A percentile compares a stretch with the other conserved stretches of the same genome.
Evolutionary conservation across 2,888 invertebrate genomes (phyloP).

Genomic region (Stegophylla sp.): DNA sequence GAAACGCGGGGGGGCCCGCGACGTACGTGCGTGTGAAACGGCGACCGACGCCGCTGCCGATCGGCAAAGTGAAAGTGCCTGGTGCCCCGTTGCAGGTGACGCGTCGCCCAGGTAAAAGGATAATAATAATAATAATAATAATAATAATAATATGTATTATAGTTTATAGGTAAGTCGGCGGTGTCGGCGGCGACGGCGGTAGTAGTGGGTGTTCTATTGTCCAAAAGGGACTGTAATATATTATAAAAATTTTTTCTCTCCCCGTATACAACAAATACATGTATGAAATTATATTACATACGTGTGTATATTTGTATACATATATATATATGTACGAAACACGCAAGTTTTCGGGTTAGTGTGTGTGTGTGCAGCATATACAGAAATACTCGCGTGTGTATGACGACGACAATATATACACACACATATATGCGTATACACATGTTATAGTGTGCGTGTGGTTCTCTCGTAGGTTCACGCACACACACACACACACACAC

Average conservation of each 20-base stretch:
- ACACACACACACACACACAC: neutral
- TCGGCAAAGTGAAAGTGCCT: conserved; percentile 33
- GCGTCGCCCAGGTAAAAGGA: neutral
- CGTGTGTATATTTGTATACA: too few relatives aligned
- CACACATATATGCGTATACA: neutral
- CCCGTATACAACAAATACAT: neutral
- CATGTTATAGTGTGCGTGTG: conserved; percentile 2
- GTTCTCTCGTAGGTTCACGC: neutral
- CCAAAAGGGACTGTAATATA: conserved; percentile 24
- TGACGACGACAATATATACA: too few relatives aligned
- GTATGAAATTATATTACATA: neutral
- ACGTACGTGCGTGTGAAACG: neutral
- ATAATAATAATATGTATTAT: neutral
- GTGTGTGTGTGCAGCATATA: neutral
- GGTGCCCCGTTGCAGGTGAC: conserved; percentile 38
- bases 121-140: too few relatives aligned
- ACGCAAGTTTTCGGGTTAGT: too few relatives aligned
- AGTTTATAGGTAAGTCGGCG: neutral
- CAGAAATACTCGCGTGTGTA: too few relatives aligned
- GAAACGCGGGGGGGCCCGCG: neutral
- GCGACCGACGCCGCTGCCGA: neutral
- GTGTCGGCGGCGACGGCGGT: neutral
- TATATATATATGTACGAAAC: too few relatives aligned
- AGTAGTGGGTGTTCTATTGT: conserved; percentile 26
- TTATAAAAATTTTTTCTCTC: neutral